A percentile compares a stretch with the other conserved stretches of the same genome.
phyloP scores from a whole-genome alignment of 2,888 invertebrate genomes.

The Hirtodrosophila alboralis region DNA sequence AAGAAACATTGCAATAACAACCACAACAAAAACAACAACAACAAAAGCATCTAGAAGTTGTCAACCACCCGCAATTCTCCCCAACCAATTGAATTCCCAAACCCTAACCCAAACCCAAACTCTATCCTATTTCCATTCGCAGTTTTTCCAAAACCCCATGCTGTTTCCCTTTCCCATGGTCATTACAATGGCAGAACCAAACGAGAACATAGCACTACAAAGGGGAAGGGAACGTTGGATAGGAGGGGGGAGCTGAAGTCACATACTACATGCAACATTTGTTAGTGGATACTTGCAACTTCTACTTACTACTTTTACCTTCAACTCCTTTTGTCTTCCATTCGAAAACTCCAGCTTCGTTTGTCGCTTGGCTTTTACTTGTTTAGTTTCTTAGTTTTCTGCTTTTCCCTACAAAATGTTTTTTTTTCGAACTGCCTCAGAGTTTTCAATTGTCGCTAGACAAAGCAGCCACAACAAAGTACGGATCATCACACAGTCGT shows the following conservation, averaged over 20 bases:
- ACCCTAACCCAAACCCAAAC: too few relatives aligned
- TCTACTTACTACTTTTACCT: slow-evolving; percentile 19
- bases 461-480: slow-evolving; percentile 50
- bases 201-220: slow-evolving; percentile 19
- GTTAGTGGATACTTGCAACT: slow-evolving; percentile 56
- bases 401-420: background rate
- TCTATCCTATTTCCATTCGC: background rate
- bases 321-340: slow-evolving; percentile 4
- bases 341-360: slow-evolving; percentile 22
- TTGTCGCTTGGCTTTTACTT: slow-evolving; percentile 35
- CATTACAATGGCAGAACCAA: slow-evolving; percentile 42
- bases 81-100: too few relatives aligned
- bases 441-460: slow-evolving; percentile 46
- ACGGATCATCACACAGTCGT: slow-evolving; percentile 35
- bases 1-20: slow-evolving; percentile 38
- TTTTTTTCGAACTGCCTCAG: slow-evolving; percentile 22
- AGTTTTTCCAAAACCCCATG: slow-evolving; percentile 2
- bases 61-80: slow-evolving; percentile 15
- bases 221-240: background rate
- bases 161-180: slow-evolving; percentile 37
- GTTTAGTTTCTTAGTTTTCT: slow-evolving; percentile 21
- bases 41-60: slow-evolving; percentile 17
- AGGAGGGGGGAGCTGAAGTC: slow-evolving; percentile 15
- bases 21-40: slow-evolving; percentile 20
- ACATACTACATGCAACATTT: slow-evolving; percentile 68